Evolutionary conservation across 2,888 invertebrate species (phyloP), one percentile per base, ranked within the genome.

Genomic region (Miltochrista miniata): DNA sequence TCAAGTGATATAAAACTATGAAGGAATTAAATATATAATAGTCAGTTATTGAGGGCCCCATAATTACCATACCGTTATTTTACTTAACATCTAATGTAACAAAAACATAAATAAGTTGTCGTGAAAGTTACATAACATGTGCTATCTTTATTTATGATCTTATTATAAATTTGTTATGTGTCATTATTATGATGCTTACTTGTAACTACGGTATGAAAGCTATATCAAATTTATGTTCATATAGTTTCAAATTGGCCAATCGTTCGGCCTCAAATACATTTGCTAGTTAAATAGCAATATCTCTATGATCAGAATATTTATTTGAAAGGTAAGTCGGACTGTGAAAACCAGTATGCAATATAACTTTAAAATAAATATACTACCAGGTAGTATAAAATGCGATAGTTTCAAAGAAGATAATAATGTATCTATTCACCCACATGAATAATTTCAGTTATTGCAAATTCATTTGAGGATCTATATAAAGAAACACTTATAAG

Each of bases 121-220:
- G 90, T 90, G 90, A 83, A 79, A 75, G 76, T 81, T 88, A 87
- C 81, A 78, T 90, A 90, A 90, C 90, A 90, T 82, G 90, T 90
- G 90, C 90, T 80, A 80, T 83, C 74, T 83, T 76, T 72, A 76
- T 79, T 77, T 81, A 83, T 79, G 74, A 76, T 80, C 76, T 80
- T 81, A 80, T 24, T 58, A 61, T 70, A 69, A 72, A 67, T 66
- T 69, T 74, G 59, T 64, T 59, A 76, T 67, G 87, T 87, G 87
- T 82, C 79, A 69, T 74, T 71, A 76, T 68, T 79, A 76, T 54
- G 51, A 67, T 76, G 75, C 73, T 80, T 75, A 74, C 74, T 69
- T 51, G 13, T 61, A 60, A 68, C 67, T 72, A 72, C 64, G 62
- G 70, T 81, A 79, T 63, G 75, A 81, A 80, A 79, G 73, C 76